Evolutionary conservation across 1,140 invertebrate species (phyloP).

Genomic region (Heterodera carotae): DNA sequence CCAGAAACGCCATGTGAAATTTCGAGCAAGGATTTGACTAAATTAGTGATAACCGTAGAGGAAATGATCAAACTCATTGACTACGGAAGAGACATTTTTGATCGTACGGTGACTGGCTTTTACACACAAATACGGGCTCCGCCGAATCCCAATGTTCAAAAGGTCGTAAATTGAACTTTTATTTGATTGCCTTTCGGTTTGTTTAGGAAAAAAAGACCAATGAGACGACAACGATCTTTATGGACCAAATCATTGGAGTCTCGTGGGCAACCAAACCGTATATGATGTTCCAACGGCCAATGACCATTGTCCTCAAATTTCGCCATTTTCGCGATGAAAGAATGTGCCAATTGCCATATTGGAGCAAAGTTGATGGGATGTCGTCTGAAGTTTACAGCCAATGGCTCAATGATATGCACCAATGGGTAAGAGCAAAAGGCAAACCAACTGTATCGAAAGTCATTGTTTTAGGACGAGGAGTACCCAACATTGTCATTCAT

Average conservation of each 20-base stretch:
- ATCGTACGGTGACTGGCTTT: constrained; percentile 11
- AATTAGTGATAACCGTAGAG: constrained; percentile 19
- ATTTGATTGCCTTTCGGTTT: no score
- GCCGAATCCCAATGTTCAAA: constrained; percentile 14
- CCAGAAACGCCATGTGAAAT: constrained; percentile 10
- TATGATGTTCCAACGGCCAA: constrained; percentile 11
- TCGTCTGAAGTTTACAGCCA: constrained; percentile 11
- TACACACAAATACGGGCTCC: constrained; percentile 20
- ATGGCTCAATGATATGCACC: constrained; percentile 11
- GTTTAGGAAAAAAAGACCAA: not conserved
- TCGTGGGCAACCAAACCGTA: constrained; percentile 14
- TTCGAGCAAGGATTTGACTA: constrained; percentile 2
- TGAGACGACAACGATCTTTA: constrained; percentile 7
- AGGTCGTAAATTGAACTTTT: not conserved
- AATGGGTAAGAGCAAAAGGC: constrained; percentile 26
- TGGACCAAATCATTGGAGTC: constrained; percentile 25
- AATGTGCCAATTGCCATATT: constrained; percentile 16
- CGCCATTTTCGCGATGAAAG: constrained; percentile 24
- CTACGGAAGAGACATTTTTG: constrained; percentile 21
- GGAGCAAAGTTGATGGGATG: not conserved
- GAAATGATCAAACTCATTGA: constrained; percentile 12
- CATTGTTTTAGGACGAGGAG: constrained; percentile 17
- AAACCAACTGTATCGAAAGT: not conserved
- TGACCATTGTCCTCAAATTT: constrained; percentile 21
- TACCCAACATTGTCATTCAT: constrained; percentile 8